These are phyloP conservation scores for Lordiphosa stackelbergi DNA, from an alignment of 1,140 invertebrate species.

Conservation along the genomic window DNA sequence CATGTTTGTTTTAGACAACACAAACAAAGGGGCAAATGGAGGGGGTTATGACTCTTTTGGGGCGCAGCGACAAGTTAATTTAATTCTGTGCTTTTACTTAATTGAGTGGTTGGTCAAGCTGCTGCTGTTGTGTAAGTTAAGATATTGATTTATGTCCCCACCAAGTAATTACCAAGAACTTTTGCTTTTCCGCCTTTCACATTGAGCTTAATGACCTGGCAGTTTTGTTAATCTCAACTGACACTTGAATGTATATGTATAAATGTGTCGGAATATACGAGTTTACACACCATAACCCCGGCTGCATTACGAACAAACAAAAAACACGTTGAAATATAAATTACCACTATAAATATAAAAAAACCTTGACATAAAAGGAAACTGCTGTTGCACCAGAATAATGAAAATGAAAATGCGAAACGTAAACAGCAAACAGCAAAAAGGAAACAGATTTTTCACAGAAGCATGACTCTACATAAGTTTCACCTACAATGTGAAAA, in stretches of 20 bases:
- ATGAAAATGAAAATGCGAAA: conserved; percentile 41
- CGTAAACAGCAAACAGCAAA: conserved; percentile 22
- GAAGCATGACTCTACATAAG: conserved; percentile 61
- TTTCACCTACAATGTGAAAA: conserved; percentile 53
- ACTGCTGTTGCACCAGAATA: conserved; percentile 31
- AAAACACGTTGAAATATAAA: conserved; percentile 60
- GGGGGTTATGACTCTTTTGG: conserved; percentile 58
- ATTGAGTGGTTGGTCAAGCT: conserved; percentile 60
- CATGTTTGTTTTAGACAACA: conserved; percentile 45
- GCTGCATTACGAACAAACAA: conserved; percentile 19
- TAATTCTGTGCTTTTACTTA: conserved; percentile 60
- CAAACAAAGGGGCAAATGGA: conserved; percentile 1
- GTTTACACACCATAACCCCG: conserved; percentile 14
- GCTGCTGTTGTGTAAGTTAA: conserved; percentile 9
- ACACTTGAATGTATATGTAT: conserved; percentile 25
- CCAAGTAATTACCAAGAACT: conserved; percentile 24
- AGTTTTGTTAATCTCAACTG: conserved; percentile 46
- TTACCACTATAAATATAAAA: conserved; percentile 66
- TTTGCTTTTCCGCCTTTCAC: conserved; percentile 8
- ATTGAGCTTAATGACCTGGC: conserved; percentile 15
- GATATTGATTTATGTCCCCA: conserved; percentile 13
- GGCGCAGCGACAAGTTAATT: conserved; percentile 58
- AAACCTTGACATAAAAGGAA: conserved; percentile 43
- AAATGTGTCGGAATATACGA: not conserved
- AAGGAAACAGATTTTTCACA: conserved; percentile 26